Conservation (phyloP, 2,797 vertebrate genomes). For the Hydrophis major region DNA sequence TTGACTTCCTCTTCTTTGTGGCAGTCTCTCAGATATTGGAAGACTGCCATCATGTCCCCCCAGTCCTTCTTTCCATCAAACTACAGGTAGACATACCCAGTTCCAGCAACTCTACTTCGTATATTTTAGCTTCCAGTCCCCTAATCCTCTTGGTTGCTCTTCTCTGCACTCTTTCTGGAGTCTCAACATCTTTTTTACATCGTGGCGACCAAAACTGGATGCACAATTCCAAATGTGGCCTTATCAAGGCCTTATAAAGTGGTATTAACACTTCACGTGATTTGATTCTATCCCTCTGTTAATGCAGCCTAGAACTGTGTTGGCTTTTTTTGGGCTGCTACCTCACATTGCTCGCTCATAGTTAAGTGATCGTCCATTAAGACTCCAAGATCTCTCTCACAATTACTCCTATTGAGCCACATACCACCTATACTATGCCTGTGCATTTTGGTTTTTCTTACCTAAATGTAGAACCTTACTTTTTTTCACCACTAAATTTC, state of each 20-base stretch:
- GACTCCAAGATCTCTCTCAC: not conserved
- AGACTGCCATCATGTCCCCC: not conserved
- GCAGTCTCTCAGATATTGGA: not conserved
- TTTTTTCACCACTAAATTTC: not conserved
- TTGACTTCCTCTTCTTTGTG: not conserved
- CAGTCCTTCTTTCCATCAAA: not conserved
- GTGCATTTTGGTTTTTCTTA: not conserved
- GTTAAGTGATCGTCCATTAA: not conserved
- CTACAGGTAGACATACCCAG: not conserved
- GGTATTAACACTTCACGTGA: accelerated
- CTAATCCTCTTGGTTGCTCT: not conserved
- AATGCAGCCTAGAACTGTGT: not conserved
- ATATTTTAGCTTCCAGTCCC: not conserved
- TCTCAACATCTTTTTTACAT: not conserved
- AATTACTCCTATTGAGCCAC: not conserved
- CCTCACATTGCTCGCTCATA: not conserved
- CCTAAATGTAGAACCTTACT: not conserved
- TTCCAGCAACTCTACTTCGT: not conserved
- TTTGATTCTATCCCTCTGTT: not conserved
- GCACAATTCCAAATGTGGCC: accelerated
- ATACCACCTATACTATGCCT: not conserved
- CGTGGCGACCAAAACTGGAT: accelerated
- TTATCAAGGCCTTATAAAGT: not conserved
- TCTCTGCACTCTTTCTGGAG: not conserved
- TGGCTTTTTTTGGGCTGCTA: not conserved